phyloP scores from a whole-genome alignment of 2,797 vertebrate species.

The Argyrosomus regius region DNA sequence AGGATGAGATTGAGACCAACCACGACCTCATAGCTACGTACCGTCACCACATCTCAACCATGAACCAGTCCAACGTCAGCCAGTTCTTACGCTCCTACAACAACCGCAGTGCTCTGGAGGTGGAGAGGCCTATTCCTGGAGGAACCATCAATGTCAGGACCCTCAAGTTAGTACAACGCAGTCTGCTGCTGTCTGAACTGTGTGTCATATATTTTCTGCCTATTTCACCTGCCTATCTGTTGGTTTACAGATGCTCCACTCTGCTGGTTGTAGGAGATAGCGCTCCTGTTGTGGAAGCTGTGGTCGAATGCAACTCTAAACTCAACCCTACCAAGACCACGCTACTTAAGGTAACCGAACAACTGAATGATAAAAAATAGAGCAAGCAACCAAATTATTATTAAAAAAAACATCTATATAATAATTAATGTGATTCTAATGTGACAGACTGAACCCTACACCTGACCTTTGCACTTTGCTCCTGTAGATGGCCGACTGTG shows the following conservation, averaged over 20 bases:
- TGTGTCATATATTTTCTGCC: neutral
- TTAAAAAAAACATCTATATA: neutral
- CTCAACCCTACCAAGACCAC: constrained; percentile 95
- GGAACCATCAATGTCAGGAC: constrained; percentile 83
- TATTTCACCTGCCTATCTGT: neutral
- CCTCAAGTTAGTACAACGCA: constrained; percentile 88
- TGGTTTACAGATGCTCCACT: constrained; percentile 87
- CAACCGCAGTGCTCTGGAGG: constrained; percentile 90
- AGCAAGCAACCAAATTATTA: neutral
- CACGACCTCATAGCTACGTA: constrained; percentile 92
- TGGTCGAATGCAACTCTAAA: constrained; percentile 96
- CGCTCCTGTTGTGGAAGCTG: constrained; percentile 93
- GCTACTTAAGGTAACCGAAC: constrained; percentile 90
- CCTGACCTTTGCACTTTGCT: constrained; percentile 26
- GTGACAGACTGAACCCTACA: neutral
- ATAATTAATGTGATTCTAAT: neutral
- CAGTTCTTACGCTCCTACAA: constrained; percentile 94
- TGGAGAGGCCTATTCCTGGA: constrained; percentile 90
- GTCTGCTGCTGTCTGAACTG: neutral
- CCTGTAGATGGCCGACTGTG: constrained; percentile 95
- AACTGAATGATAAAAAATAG: neutral
- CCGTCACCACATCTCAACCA: constrained; percentile 91
- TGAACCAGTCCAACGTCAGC: constrained; percentile 93
- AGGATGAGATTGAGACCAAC: constrained; percentile 94
- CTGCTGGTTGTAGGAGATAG: constrained; percentile 94